Conservation (phyloP, 2,113 vertebrate species). For the Mustela lutreola region DNA sequence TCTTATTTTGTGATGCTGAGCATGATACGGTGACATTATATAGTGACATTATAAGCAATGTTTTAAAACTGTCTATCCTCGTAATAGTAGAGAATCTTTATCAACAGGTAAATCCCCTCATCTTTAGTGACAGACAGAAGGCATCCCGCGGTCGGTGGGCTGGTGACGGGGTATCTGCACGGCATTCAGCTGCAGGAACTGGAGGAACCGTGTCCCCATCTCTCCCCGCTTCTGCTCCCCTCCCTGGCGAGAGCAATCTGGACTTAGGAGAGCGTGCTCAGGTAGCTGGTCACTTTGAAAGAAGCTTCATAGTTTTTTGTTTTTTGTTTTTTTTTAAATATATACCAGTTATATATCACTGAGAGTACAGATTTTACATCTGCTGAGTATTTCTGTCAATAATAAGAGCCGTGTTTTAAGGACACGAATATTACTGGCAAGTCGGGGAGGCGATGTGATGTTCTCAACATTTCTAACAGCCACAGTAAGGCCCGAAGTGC, state of each 20-base stretch:
- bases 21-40: too few species aligned
- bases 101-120: background rate
- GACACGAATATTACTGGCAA: background rate
- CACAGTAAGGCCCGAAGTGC: background rate
- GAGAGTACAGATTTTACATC: background rate
- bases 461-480: background rate
- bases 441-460: background rate
- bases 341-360: background rate
- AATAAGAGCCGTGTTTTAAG: background rate
- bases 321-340: background rate
- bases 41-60: background rate
- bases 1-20: background rate
- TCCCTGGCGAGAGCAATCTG: background rate
- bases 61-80: background rate
- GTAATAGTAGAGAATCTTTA: background rate
- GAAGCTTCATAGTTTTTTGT: background rate
- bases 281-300: background rate
- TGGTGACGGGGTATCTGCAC: background rate
- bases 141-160: accelerated
- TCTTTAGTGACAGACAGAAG: background rate
- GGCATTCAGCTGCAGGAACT: background rate
- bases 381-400: background rate
- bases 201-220: accelerated
- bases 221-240: accelerated
- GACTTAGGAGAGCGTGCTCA: accelerated